Evolutionary conservation across 2,113 vertebrate species (phyloP).

Genomic region (Tor tambroides): DNA sequence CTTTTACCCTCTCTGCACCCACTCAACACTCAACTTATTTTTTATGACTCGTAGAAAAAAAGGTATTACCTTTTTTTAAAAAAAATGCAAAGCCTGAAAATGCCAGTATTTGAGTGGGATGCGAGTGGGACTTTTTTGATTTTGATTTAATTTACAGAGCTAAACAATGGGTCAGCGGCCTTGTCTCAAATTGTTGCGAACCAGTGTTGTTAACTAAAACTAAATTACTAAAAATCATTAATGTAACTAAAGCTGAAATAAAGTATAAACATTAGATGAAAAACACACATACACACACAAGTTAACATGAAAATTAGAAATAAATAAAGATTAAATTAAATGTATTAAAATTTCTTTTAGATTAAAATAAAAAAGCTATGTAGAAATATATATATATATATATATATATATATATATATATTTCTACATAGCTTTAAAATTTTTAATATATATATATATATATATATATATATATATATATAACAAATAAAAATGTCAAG

Average conservation of each 20-base stretch:
- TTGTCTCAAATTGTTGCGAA: background rate
- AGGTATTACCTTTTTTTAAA: slow-evolving; percentile 64
- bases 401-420: too few species aligned
- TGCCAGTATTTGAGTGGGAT: background rate
- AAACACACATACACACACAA: too few species aligned
- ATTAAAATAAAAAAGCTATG: background rate
- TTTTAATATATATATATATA: too few species aligned
- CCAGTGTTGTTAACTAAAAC: background rate
- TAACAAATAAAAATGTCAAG: too few species aligned
- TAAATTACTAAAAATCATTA: background rate
- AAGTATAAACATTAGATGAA: background rate
- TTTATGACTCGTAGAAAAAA: slow-evolving; percentile 63
- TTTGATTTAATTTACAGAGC: background rate
- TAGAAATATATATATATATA: too few species aligned
- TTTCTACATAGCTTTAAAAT: background rate
- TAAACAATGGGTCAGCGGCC: background rate
- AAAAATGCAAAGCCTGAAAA: slow-evolving; percentile 1
- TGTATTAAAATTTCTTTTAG: too few species aligned
- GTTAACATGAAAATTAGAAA: too few species aligned
- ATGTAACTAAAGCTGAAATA: background rate
- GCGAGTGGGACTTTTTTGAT: background rate
- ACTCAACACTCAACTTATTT: slow-evolving; percentile 44
- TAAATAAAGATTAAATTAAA: background rate
- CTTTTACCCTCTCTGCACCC: slow-evolving; percentile 63
- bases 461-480: too few species aligned